Conservation (phyloP, 2,113 vertebrate genomes). For the Myrmophylax atrothorax region DNA sequence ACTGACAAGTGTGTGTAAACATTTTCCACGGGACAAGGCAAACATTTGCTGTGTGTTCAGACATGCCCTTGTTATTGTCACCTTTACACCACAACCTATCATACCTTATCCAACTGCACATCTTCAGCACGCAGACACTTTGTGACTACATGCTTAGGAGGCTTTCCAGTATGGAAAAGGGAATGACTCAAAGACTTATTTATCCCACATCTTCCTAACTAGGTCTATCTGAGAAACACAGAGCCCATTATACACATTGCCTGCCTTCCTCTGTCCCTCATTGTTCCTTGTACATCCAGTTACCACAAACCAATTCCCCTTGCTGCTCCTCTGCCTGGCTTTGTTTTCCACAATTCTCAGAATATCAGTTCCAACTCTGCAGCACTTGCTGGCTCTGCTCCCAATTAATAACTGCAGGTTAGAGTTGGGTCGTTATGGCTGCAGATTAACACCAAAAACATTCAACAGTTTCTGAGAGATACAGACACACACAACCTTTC, state of each 20-base stretch:
- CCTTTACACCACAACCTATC: background rate
- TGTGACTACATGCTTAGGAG: conserved; percentile 7
- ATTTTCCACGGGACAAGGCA: conserved; percentile 12
- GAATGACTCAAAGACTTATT: conserved; percentile 2
- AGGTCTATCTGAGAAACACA: background rate
- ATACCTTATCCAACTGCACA: conserved; percentile 48
- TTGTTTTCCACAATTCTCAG: background rate
- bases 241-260: background rate
- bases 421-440: conserved; percentile 7
- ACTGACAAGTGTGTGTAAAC: background rate
- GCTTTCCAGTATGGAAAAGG: background rate
- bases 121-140: conserved; percentile 28
- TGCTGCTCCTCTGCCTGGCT: background rate
- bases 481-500: background rate
- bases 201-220: background rate
- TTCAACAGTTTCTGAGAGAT: conserved; percentile 14
- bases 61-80: conserved; percentile 53
- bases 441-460: conserved; percentile 50
- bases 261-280: background rate
- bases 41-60: conserved; percentile 49
- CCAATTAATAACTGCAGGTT: conserved; percentile 46
- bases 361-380: background rate
- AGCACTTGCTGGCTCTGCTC: conserved; percentile 29
- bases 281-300: background rate
- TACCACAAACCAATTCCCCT: background rate